Evolutionary conservation across 1,140 invertebrate species (phyloP).

Genomic region (Listronotus bonariensis): DNA sequence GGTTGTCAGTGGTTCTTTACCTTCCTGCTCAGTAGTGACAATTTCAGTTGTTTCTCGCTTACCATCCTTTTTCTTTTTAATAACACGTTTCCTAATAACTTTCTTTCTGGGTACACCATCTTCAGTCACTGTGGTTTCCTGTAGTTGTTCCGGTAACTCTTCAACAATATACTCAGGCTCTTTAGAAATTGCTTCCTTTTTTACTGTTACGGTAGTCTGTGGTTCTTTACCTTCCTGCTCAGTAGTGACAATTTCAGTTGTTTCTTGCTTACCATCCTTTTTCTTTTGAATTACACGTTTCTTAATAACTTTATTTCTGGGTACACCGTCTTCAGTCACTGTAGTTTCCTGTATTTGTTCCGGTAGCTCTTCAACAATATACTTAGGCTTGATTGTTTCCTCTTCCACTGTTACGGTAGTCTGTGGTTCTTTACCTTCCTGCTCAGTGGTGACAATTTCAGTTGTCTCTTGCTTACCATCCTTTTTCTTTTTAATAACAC

Average conservation of each 20-base stretch:
- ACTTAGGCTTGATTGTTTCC: constrained; percentile 37
- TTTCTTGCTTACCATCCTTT: constrained; percentile 40
- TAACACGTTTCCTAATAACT: constrained; percentile 52
- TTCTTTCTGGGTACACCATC: constrained; percentile 49
- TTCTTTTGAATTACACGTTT: constrained; percentile 51
- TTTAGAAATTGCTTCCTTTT: constrained; percentile 39
- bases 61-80: constrained; percentile 46
- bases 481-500: constrained; percentile 31
- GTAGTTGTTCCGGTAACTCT: too few relatives aligned
- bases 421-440: constrained; percentile 41
- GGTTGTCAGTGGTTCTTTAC: constrained; percentile 53
- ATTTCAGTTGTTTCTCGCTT: constrained; percentile 51
- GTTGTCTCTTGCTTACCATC: constrained; percentile 44
- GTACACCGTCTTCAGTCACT: constrained; percentile 39
- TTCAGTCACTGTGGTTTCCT: constrained; percentile 39
- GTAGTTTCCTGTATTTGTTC: constrained; percentile 37
- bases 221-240: constrained; percentile 54
- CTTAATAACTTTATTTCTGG: constrained; percentile 54
- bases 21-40: constrained; percentile 50
- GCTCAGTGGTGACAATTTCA: constrained; percentile 48
- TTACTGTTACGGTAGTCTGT: constrained; percentile 54
- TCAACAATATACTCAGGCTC: too few relatives aligned
- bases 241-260: constrained; percentile 49
- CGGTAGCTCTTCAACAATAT: constrained; percentile 42
- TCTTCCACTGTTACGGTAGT: constrained; percentile 51